Evolutionary conservation across 2,888 invertebrate species (phyloP), one percentile per base, ranked within the genome.

Genomic region (Andrena bucephala): DNA sequence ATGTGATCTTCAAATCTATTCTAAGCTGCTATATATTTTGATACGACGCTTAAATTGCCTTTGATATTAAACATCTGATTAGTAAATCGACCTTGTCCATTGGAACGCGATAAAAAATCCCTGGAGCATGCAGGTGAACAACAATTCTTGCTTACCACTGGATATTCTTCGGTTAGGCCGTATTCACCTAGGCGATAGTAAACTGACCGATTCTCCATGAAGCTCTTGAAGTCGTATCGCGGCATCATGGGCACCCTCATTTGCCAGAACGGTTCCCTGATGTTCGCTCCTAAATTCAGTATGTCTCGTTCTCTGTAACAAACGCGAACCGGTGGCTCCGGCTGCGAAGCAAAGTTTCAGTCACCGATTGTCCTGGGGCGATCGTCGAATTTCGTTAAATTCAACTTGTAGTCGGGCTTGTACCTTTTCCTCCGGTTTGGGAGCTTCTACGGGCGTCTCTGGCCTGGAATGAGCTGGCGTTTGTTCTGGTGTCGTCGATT

Each of bases 151-250:
- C 81, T 93, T 86, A 95, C 95, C 91, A 94, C 95, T 93, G 95
- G 95, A 90, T 95, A 95, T 94, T 96, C 95, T 92, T 95, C 95
- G 91, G 94, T 94, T 82, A 95, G 94, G 88, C 95, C 95, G 80
- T 95, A 94, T 10, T 95, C 95, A 7, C 95, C 95, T 89, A 96
- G 94, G 69, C 96, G 95, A 92, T 95, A 95, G 89, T 95, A 95
- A 93, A 96, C 95, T 63, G 96, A 96, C 89, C 96, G 95, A 94
- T 96, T 96, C 87, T 95, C 95, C 91, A 96, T 95, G 94, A 95
- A 96, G 90, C 95, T 94, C n/a, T 94, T 94, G 13, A 95, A 95
- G 90, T 95, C 95, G 92, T 95, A 95, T 8, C 95, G 94, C 5
- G 96, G 96, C 94, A 96, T 94, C 89, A 93, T 93, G 10, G 96